These are phyloP conservation scores for Amphiura filiformis DNA, from an alignment of 35 echinoderm and acorn worm genomes.

Conservation along the genomic window DNA sequence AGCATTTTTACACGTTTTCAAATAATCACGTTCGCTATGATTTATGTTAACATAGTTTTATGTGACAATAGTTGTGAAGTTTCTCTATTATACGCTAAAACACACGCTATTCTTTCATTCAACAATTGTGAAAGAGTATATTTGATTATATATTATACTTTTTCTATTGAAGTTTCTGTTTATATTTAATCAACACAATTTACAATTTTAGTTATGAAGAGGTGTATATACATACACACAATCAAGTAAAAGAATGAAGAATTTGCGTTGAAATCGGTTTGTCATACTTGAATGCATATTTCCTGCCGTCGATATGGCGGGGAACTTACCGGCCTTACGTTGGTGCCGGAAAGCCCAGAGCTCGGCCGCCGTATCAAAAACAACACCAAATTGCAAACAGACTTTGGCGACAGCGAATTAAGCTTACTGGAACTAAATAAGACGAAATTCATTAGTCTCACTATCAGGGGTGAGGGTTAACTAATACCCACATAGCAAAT, in stretches of 20 bases:
- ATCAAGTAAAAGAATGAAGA: background rate
- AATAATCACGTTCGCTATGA: too few relatives aligned
- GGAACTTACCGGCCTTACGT: background rate
- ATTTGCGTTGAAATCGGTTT: background rate
- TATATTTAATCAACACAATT: background rate
- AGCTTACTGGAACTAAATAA: background rate
- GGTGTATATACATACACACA: background rate
- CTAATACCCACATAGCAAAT: too few relatives aligned
- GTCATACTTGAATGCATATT: background rate
- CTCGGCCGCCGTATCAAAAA: background rate
- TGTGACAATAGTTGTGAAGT: too few relatives aligned
- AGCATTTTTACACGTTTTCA: too few relatives aligned
- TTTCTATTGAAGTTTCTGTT: background rate
- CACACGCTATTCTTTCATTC: too few relatives aligned
- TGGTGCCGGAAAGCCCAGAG: background rate
- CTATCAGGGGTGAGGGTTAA: too few relatives aligned
- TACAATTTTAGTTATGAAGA: background rate
- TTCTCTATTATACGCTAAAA: too few relatives aligned
- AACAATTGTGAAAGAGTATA: too few relatives aligned
- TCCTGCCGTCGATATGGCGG: background rate
- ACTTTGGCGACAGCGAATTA: background rate
- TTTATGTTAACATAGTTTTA: too few relatives aligned
- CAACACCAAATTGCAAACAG: background rate
- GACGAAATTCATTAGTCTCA: background rate
- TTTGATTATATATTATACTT: too few relatives aligned